These are phyloP conservation scores for Prosopocoilus inquinatus DNA, from an alignment of 2,888 invertebrate genomes.

Conservation along the genomic window DNA sequence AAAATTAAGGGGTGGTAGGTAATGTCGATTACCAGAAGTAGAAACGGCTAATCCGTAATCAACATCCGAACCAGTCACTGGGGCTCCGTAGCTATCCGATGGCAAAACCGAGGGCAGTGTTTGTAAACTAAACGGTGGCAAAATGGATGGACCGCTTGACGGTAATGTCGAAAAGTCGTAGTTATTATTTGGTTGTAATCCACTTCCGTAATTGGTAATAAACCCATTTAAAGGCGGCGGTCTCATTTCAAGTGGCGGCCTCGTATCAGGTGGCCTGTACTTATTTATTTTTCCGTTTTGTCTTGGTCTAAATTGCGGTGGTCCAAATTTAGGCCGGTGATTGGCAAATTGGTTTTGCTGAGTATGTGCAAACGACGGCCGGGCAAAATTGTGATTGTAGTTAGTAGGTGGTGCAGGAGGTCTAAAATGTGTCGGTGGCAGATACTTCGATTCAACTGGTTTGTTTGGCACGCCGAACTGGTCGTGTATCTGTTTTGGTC, in stretches of 20 bases:
- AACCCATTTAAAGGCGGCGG: constrained; percentile 32
- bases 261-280: constrained; percentile 23
- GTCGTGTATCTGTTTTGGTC: no score
- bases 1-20: constrained; percentile 34
- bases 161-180: not conserved
- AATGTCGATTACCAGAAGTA: constrained; percentile 28
- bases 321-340: constrained; percentile 15
- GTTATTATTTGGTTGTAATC: not conserved
- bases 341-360: not conserved
- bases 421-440: no score
- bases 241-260: constrained; percentile 13
- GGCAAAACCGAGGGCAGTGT: constrained; percentile 11
- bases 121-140: constrained; percentile 7
- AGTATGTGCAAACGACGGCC: no score
- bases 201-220: constrained; percentile 16
- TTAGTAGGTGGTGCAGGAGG: no score
- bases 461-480: no score
- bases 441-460: no score
- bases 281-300: constrained; percentile 19
- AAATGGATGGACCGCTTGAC: constrained; percentile 12
- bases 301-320: constrained; percentile 18
- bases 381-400: no score
- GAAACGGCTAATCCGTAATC: constrained; percentile 19
- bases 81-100: constrained; percentile 41
- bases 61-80: constrained; percentile 44